phyloP scores from a whole-genome alignment of 2,888 invertebrate species.

The Neocrepidodera transversa region DNA sequence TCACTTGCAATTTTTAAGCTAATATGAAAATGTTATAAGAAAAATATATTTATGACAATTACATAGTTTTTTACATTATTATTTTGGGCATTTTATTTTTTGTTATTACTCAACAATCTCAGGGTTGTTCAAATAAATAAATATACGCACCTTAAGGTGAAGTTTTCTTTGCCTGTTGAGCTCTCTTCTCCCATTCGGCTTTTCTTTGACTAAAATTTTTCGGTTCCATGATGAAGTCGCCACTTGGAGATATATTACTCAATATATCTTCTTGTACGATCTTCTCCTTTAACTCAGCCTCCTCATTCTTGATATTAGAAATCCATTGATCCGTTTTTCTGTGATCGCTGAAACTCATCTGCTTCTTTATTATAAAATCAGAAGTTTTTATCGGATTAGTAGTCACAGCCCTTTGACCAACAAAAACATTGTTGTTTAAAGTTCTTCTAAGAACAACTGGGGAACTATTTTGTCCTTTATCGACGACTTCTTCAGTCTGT shows the following conservation, averaged over 20 bases:
- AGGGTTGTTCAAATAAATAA: too few species aligned
- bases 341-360: conserved; percentile 51
- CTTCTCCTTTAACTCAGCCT: conserved; percentile 45
- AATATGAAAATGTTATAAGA: too few species aligned
- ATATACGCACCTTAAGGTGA: conserved; percentile 27
- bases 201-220: conserved; percentile 78
- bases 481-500: conserved; percentile 31
- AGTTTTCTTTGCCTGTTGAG: conserved; percentile 72
- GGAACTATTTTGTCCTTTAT: conserved; percentile 31
- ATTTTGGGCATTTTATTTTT: too few species aligned
- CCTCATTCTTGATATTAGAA: conserved; percentile 48
- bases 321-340: conserved; percentile 56
- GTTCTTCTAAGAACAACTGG: conserved; percentile 53
- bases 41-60: too few species aligned
- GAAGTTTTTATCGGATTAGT: conserved; percentile 48
- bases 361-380: conserved; percentile 53
- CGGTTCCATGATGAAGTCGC: conserved; percentile 63
- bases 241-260: conserved; percentile 47
- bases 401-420: conserved; percentile 52
- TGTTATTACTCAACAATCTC: too few species aligned
- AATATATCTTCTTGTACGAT: conserved; percentile 43
- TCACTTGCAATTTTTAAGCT: too few species aligned
- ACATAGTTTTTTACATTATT: too few species aligned
- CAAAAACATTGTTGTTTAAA: conserved; percentile 49
- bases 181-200: conserved; percentile 80